Evolutionary conservation across 2,888 invertebrate genomes (phyloP).

Genomic region (Cryptocheilus praepositus): DNA sequence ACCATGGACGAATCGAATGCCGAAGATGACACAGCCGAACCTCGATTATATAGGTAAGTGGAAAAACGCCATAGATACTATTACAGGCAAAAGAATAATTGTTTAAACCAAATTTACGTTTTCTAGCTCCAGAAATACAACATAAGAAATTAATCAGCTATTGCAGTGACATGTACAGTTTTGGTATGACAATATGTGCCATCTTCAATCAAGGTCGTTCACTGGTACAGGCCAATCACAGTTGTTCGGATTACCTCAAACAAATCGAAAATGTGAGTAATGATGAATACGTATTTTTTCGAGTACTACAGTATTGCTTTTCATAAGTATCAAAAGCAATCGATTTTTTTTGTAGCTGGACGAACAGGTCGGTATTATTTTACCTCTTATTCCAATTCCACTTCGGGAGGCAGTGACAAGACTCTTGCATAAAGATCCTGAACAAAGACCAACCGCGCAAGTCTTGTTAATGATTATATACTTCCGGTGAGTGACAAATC

Average conservation of each 20-base stretch:
- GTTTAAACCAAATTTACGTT: no score
- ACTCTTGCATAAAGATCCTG: slow-evolving; percentile 88
- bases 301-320: background rate
- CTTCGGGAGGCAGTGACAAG: slow-evolving; percentile 92
- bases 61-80: no score
- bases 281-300: background rate
- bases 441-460: slow-evolving; percentile 93
- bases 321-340: background rate
- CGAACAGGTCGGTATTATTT: slow-evolving; percentile 85
- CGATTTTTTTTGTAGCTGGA: slow-evolving; percentile 82
- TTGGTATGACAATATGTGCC: slow-evolving; percentile 95
- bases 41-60: slow-evolving; percentile 91
- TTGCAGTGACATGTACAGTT: slow-evolving; percentile 96
- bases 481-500: slow-evolving; percentile 81
- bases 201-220: slow-evolving; percentile 94
- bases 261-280: slow-evolving; percentile 91
- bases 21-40: slow-evolving; percentile 95
- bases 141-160: slow-evolving; percentile 87
- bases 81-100: background rate
- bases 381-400: slow-evolving; percentile 87
- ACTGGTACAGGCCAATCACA: slow-evolving; percentile 93
- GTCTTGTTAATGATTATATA: slow-evolving; percentile 92
- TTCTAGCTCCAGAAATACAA: slow-evolving; percentile 94
- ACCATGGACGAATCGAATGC: slow-evolving; percentile 93
- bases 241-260: slow-evolving; percentile 90